Base-by-base conservation (phyloP, 35 echinoderm and acorn worm species). In the Eucidaris tribuloides region DNA sequence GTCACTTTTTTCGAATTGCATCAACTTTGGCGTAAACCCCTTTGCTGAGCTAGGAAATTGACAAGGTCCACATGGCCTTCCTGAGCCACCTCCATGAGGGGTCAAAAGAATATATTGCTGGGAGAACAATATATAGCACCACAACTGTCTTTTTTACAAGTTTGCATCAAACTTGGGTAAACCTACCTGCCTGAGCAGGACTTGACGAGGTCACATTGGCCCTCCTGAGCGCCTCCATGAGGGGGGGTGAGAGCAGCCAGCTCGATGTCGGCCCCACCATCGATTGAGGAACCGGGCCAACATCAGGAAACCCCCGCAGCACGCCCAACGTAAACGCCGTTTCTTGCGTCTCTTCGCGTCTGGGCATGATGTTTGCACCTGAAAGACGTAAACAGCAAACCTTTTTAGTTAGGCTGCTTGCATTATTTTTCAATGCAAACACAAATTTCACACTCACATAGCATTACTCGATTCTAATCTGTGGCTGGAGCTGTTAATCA, bases 181-280 rank as follows among this genome's bases (percentile, higher is more conserved):
- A 81, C 78, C 70, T 58, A 97, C 94, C 90, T 93, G n/a, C n/a
- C 83, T 86, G 17, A 93, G 87, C 3, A 99, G 84, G 71, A 93
- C 82, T 93, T 93, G 56, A 93, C 96, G 0, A 99, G 82, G 22
- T 99, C 96, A 5, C 86, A 83, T 18, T 99, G 96, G 3, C 96
- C 96, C 62, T 99, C 96, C 56, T 93, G 90, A 5, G 96, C 79
- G 96, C 96, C 48, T 99, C 96, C 96, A 99, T 99, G 63, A 99
- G 81, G 2, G 96, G 93, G 17, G 96, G n/a, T n/a, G 89, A 22
- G 91, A 93, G 70, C 96, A 99, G 24, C 91, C 9, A 90, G 84
- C 90, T 99, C 96, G 7, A 93, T 99, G 76, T 99, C 90, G 5
- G 96, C 96, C 5, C 87, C 96, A 0, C 86, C 96, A 23, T 93